These are phyloP conservation scores for sheep (Ovis aries) DNA, from an alignment of 2,113 vertebrate species.

Conservation along the genomic window ARS-UI_Ramb_v3.0 NC_056060.1:2709001-2709500, in stretches of 20 bases:
- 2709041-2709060: not conserved
- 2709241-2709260: not conserved
- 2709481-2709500: not conserved
- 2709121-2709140: not conserved
- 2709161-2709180: not conserved
- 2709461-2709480: not conserved
- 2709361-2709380: not conserved
- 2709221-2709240: not conserved
- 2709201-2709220: not conserved
- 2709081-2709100: not conserved
- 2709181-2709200: not conserved
- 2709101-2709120: not conserved
- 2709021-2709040: not conserved
- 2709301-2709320: not conserved
- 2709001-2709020: not conserved
- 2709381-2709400: not conserved
- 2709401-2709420: not conserved
- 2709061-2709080: not conserved
- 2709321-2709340: not conserved
- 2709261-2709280: not conserved
- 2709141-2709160: not conserved
- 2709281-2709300: not conserved
- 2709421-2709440: not conserved
- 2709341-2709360: fast-evolving
- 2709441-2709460: not conserved